Percentiles rank a stretch among this genome's conserved stretches.
Evolutionary conservation across 1,140 invertebrate genomes (phyloP).

Genomic region (Drosophila baimaii): DNA sequence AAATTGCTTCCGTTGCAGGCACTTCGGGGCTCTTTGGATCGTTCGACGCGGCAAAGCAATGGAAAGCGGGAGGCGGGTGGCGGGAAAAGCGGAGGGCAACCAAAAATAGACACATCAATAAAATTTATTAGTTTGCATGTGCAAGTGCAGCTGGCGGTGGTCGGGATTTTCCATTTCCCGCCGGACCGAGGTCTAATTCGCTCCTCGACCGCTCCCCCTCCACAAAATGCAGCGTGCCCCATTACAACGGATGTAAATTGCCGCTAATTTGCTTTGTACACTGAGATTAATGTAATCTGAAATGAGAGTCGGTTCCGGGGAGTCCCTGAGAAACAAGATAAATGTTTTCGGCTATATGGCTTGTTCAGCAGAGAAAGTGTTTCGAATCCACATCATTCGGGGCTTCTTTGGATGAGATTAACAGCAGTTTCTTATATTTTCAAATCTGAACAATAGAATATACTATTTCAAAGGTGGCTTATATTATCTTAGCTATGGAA

Average conservation of each 20-base stretch:
- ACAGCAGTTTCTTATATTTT: no score
- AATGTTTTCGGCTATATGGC: conserved; percentile 10
- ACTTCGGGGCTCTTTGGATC: conserved; percentile 55
- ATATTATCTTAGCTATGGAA: no score
- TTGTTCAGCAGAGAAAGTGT: neutral
- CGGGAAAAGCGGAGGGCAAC: conserved; percentile 7
- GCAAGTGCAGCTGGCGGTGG: conserved; percentile 68
- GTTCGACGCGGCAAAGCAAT: conserved; percentile 4
- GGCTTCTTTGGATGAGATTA: no score
- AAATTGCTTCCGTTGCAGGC: conserved; percentile 83
- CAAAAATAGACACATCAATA: conserved; percentile 83
- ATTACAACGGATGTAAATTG: conserved; percentile 63
- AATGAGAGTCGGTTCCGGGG: conserved; percentile 27
- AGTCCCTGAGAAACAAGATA: conserved; percentile 20
- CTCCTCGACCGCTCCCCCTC: conserved; percentile 10
- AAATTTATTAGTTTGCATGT: conserved; percentile 84
- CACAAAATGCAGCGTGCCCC: conserved; percentile 14
- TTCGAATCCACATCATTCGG: neutral
- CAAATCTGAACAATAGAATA: no score
- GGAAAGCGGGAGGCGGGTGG: neutral
- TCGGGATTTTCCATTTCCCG: conserved; percentile 70
- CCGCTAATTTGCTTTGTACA: conserved; percentile 65
- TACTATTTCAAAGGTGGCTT: no score
- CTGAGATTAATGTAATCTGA: conserved; percentile 54
- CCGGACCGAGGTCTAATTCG: conserved; percentile 55